Evolutionary conservation across 2,888 invertebrate genomes (phyloP).

Genomic region (Gari tellinella): DNA sequence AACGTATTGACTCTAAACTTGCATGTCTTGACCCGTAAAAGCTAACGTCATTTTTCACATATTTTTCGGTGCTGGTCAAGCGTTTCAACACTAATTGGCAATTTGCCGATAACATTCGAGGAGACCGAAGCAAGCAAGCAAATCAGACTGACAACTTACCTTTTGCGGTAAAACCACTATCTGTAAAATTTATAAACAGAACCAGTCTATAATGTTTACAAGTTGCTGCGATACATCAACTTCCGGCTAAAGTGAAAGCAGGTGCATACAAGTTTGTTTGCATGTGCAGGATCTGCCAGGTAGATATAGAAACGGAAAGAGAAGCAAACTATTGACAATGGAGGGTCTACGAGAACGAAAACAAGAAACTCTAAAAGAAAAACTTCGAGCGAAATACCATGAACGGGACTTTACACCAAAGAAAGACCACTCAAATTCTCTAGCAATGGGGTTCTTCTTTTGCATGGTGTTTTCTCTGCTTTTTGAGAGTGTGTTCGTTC

Average conservation of each 20-base stretch:
- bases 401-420: constrained; percentile 68
- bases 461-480: constrained; percentile 62
- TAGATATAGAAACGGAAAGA: constrained; percentile 4
- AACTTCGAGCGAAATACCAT: constrained; percentile 68
- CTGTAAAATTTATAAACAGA: no score
- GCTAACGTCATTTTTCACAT: no score
- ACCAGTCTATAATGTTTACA: constrained; percentile 48
- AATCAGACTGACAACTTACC: not conserved
- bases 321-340: constrained; percentile 23
- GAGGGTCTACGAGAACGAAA: constrained; percentile 68
- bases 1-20: no score
- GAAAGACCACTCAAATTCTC: constrained; percentile 52
- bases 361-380: constrained; percentile 67
- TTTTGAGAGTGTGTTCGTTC: constrained; percentile 60
- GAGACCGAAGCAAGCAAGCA: no score
- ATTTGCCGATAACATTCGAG: no score
- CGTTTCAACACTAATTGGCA: no score
- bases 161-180: no score
- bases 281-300: not conserved
- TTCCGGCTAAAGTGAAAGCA: constrained; percentile 58
- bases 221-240: constrained; percentile 51
- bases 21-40: no score
- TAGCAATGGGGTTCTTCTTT: constrained; percentile 64
- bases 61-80: no score
- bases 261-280: constrained; percentile 37